Evolutionary conservation across 2,888 invertebrate species (phyloP), one percentile per base, ranked within the genome.

Genomic region (Scaptomyza parva): DNA sequence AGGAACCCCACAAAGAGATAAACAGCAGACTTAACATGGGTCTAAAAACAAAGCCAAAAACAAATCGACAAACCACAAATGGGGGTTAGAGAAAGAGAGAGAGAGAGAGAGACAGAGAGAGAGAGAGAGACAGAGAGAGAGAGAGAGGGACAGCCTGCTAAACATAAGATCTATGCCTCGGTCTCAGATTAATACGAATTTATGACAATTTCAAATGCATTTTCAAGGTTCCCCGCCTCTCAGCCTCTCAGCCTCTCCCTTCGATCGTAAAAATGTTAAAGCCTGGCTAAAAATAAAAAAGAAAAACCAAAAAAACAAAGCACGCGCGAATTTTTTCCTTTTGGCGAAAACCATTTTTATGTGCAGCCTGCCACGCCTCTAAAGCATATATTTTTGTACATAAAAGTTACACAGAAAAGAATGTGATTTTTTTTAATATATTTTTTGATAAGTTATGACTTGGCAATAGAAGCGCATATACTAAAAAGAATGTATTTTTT

Each of bases 201-300:
- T 77, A 77, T 77, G 76, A 77, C 76, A 78, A 75, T 77, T 77
- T 78, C 76, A 78, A 77, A 77, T 77, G 76, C 76, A 77, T 77
- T 77, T 78, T 67, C 63, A 78, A 60, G 60, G 59, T 71, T 26
- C 43, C 14, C 24, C 4, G 3, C 35, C 20, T 8, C 12, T 9
- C 20, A 3, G 8, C 43, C 30, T 12, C 12, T n/a, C 7, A 35
- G 3, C 14, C 35, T 7, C 37, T 4, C 33, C 26, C 6, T 20
- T 12, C 12, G 43, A 58, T 45, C 70, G 78, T 76, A 76, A 79
- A 76, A 71, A 48, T 69, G 30, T 74, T 76, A 72, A 77, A 76
- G 77, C 73, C 53, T 45, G 44, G 17, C 33, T 33, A 52, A 43
- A 47, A 51, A 39, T 63, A 51, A 40, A 45, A 39, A 33, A 51